phyloP scores from a whole-genome alignment of 2,888 invertebrate genomes.

The Chironomus riparius region DNA sequence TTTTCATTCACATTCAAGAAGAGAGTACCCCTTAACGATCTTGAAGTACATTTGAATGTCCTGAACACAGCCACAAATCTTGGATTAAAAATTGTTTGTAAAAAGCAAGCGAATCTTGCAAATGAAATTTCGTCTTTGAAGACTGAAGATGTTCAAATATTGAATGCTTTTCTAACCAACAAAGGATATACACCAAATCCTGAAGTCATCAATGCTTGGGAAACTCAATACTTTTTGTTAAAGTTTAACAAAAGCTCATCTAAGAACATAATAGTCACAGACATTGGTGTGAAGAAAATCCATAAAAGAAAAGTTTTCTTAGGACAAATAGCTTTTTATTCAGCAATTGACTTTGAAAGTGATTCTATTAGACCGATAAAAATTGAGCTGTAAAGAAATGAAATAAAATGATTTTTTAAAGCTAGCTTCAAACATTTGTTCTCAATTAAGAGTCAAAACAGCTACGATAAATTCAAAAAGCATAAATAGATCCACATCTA shows the following conservation, averaged over 20 bases:
- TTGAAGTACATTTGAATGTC: conserved; percentile 12
- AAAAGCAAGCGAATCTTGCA: neutral
- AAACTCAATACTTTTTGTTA: conserved; percentile 12
- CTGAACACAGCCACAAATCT: neutral
- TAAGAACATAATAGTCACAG: neutral
- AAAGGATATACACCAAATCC: conserved; percentile 21
- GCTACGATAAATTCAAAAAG: too few species aligned
- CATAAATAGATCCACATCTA: too few species aligned
- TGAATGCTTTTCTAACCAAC: neutral
- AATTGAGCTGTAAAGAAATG: neutral
- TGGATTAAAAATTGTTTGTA: conserved; percentile 12
- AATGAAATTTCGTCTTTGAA: neutral
- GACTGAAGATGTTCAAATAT: neutral
- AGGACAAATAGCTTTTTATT: conserved; percentile 4
- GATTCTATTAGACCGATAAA: neutral
- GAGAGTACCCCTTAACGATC: neutral
- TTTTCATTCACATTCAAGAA: conserved; percentile 37
- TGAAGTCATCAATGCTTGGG: conserved; percentile 27
- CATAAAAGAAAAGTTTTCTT: neutral
- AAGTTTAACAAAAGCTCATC: neutral
- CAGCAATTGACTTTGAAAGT: neutral
- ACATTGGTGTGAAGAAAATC: conserved; percentile 16
- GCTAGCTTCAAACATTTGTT: too few species aligned
- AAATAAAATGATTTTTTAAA: too few species aligned
- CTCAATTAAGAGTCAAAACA: too few species aligned